Percentiles rank a stretch among this genome's conserved stretches.
phyloP scores from a whole-genome alignment of 1,140 invertebrate species.

The Trichogramma pretiosum region DNA sequence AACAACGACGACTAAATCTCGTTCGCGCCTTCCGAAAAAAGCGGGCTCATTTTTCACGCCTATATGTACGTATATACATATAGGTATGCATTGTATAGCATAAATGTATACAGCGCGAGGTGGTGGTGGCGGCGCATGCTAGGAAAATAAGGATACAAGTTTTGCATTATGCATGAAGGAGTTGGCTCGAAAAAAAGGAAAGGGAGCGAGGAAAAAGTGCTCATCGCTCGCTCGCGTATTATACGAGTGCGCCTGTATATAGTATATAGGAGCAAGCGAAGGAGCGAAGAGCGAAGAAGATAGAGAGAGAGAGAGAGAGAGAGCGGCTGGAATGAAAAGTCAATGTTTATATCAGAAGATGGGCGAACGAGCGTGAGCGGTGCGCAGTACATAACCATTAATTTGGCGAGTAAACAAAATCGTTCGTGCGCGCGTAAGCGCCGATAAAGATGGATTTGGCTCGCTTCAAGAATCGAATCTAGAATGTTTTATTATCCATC shows the following conservation, averaged over 20 bases:
- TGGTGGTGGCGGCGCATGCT: not conserved
- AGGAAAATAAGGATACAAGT: slow-evolving; percentile 11
- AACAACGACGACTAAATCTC: not conserved
- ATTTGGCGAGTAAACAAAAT: not conserved
- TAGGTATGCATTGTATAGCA: no score
- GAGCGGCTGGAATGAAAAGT: not conserved
- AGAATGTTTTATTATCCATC: no score
- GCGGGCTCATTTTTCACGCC: not conserved
- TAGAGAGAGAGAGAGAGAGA: not conserved
- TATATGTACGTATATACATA: no score
- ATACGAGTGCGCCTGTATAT: no score
- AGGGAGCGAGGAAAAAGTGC: not conserved
- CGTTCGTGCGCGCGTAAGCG: not conserved
- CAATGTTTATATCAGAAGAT: slow-evolving; percentile 13
- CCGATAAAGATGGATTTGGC: no score
- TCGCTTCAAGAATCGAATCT: no score
- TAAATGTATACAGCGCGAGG: no score
- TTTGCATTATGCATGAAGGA: slow-evolving; percentile 12
- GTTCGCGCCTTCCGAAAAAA: not conserved
- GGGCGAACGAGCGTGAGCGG: no score
- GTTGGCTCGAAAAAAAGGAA: not conserved
- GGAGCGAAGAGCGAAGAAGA: no score
- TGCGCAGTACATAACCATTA: no score
- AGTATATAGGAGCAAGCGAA: no score
- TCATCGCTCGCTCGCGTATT: not conserved